phyloP scores from a whole-genome alignment of 2,797 vertebrate species.

The Sebastes trivittatus region DNA sequence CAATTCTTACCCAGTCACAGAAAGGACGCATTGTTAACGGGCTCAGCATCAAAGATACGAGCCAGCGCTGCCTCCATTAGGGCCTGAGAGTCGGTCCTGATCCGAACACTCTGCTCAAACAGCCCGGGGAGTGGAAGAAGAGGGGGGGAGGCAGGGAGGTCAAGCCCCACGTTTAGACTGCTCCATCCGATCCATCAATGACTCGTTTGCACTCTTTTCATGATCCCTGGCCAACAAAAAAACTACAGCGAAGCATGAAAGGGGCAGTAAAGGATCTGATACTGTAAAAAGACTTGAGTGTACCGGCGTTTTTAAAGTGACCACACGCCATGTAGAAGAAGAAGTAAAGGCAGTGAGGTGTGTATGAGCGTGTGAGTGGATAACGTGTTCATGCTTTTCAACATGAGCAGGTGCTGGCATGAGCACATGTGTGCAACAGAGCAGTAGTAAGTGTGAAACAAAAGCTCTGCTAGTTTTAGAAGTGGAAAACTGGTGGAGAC shows the following conservation, averaged over 20 bases:
- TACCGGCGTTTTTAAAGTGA: conserved; percentile 10
- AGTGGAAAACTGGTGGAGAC: not conserved
- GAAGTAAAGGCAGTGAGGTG: not conserved
- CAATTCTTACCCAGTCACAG: conserved; percentile 77
- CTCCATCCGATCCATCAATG: conserved; percentile 76
- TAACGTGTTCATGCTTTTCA: not conserved
- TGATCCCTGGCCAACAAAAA: conserved; percentile 33
- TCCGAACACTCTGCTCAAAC: conserved; percentile 67
- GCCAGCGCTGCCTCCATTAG: conserved; percentile 71
- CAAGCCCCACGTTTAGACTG: conserved; percentile 63
- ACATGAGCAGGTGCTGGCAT: conserved; percentile 2
- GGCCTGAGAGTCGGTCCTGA: conserved; percentile 62
- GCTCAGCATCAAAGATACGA: conserved; percentile 76
- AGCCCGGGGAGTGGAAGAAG: conserved; percentile 53
- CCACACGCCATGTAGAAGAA: not conserved
- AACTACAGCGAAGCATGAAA: conserved; percentile 30
- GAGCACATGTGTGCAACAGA: not conserved
- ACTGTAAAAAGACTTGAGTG: conserved; percentile 50
- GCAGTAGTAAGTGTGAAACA: not conserved
- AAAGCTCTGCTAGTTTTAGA: conserved; percentile 6
- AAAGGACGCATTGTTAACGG: conserved; percentile 81
- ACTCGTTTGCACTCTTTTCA: conserved; percentile 76
- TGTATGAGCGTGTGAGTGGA: not conserved
- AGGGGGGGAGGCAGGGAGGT: conserved; percentile 40
- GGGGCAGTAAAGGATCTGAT: conserved; percentile 56